phyloP scores from a whole-genome alignment of 2,888 invertebrate genomes.

The Drosophila mercatorum region DNA sequence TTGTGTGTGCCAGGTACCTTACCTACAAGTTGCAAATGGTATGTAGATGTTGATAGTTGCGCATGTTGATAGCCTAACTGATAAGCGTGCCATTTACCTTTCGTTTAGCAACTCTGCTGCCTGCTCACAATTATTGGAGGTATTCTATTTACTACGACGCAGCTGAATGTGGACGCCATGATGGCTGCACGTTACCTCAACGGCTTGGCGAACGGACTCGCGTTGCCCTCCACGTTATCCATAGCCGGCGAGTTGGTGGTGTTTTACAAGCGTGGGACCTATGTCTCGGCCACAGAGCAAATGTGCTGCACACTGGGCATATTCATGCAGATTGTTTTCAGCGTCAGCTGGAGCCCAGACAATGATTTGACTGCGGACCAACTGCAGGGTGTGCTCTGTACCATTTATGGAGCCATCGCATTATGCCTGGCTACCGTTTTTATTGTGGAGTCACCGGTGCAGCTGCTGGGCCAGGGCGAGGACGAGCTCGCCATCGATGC shows the following conservation, averaged over 20 bases:
- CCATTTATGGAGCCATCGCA: slow-evolving; percentile 59
- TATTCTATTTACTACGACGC: slow-evolving; percentile 40
- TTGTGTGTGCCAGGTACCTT: slow-evolving; percentile 40
- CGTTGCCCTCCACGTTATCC: slow-evolving; percentile 73
- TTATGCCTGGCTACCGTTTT: slow-evolving; percentile 50
- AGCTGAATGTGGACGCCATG: slow-evolving; percentile 26
- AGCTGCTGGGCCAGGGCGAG: slow-evolving; percentile 54
- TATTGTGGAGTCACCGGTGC: slow-evolving; percentile 79
- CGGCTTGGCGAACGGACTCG: slow-evolving; percentile 76
- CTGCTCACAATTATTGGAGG: slow-evolving; percentile 65
- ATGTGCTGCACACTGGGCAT: slow-evolving; percentile 71
- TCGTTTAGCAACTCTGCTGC: slow-evolving; percentile 48
- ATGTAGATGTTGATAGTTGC: slow-evolving; percentile 34
- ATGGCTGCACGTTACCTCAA: slow-evolving; percentile 70
- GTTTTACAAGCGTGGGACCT: slow-evolving; percentile 70
- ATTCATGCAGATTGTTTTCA: slow-evolving; percentile 70
- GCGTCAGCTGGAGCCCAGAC: slow-evolving; percentile 49
- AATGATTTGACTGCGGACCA: slow-evolving; percentile 46
- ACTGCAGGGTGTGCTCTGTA: slow-evolving; percentile 66
- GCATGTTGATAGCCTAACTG: not conserved
- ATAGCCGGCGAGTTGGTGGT: slow-evolving; percentile 76
- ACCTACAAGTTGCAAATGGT: slow-evolving; percentile 68
- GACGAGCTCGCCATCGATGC: slow-evolving; percentile 70
- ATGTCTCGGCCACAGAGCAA: slow-evolving; percentile 64
- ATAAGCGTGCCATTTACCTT: not conserved